Evolutionary conservation across 2,113 vertebrate species (phyloP).

Genomic region (Petroica traversi): DNA sequence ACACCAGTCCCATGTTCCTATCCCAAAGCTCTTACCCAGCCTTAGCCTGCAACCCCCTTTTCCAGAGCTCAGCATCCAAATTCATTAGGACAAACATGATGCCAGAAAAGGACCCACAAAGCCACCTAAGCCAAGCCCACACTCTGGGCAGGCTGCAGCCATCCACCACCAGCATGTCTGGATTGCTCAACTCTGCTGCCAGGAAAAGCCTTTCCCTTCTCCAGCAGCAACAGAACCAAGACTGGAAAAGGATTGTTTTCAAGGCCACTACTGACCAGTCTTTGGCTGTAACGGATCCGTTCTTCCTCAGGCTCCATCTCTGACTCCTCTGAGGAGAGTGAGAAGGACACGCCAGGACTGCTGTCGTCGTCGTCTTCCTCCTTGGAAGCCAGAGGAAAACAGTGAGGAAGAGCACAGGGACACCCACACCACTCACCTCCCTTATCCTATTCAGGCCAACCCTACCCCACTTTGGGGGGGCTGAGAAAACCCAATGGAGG

Average conservation of each 20-base stretch:
- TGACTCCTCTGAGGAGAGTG: conserved; percentile 72
- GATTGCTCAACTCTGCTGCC: not conserved
- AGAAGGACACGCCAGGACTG: conserved; percentile 77
- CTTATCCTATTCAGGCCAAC: not conserved
- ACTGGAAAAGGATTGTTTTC: accelerated
- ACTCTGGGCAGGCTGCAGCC: not conserved
- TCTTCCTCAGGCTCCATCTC: conserved; percentile 88
- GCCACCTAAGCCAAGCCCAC: not conserved
- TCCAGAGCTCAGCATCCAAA: not conserved
- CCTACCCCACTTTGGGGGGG: accelerated
- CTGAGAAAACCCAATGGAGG: not conserved
- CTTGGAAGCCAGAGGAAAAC: conserved; percentile 61
- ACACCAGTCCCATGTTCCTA: not conserved
- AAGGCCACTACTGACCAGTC: conserved; percentile 83
- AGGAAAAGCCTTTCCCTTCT: not conserved
- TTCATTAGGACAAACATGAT: accelerated
- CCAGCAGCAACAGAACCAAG: not conserved
- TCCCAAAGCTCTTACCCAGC: not conserved
- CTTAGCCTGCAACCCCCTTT: not conserved
- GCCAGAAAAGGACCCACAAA: not conserved
- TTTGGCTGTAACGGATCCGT: conserved; percentile 92
- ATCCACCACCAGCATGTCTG: not conserved
- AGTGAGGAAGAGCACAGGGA: conserved; percentile 16
- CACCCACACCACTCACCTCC: not conserved
- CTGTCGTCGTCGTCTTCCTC: conserved; percentile 78